These are phyloP conservation scores for Lindbergichthys nudifrons DNA, from an alignment of 2,797 vertebrate species.

Conservation along the genomic window DNA sequence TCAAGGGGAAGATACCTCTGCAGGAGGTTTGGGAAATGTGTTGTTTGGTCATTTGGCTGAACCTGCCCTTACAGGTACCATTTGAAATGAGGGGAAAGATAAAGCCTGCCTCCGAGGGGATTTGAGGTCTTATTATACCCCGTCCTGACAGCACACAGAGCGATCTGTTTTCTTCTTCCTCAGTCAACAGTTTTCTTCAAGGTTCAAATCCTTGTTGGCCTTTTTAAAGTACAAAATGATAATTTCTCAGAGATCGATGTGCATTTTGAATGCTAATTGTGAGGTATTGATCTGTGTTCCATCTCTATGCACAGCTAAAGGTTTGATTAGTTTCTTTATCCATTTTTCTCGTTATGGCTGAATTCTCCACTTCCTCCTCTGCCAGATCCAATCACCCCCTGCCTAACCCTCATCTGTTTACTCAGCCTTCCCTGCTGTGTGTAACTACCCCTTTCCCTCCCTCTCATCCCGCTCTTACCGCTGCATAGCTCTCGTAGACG, in stretches of 20 bases:
- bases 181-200: conserved; percentile 65
- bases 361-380: conserved; percentile 68
- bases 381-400: conserved; percentile 55
- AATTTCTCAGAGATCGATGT: conserved; percentile 68
- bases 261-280: conserved; percentile 81
- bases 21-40: conserved; percentile 9
- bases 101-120: conserved; percentile 30
- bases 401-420: conserved; percentile 60
- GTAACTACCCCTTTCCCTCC: conserved; percentile 28
- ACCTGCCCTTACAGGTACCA: conserved; percentile 1
- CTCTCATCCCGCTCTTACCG: conserved; percentile 49
- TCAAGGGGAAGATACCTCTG: conserved; percentile 4
- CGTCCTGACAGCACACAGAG: conserved; percentile 30
- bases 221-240: conserved; percentile 77
- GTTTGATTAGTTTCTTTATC: conserved; percentile 75
- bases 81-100: conserved; percentile 39
- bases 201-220: conserved; percentile 70
- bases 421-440: conserved; percentile 43
- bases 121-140: conserved; percentile 47
- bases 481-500: conserved; percentile 70
- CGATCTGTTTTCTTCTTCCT: conserved; percentile 59
- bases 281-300: conserved; percentile 75
- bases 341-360: conserved; percentile 67
- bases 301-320: conserved; percentile 68
- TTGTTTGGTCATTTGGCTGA: conserved; percentile 16